These are phyloP conservation scores for Lepeophtheirus nordmannii DNA, from an alignment of 2,888 invertebrate species.

Conservation along the genomic window DNA sequence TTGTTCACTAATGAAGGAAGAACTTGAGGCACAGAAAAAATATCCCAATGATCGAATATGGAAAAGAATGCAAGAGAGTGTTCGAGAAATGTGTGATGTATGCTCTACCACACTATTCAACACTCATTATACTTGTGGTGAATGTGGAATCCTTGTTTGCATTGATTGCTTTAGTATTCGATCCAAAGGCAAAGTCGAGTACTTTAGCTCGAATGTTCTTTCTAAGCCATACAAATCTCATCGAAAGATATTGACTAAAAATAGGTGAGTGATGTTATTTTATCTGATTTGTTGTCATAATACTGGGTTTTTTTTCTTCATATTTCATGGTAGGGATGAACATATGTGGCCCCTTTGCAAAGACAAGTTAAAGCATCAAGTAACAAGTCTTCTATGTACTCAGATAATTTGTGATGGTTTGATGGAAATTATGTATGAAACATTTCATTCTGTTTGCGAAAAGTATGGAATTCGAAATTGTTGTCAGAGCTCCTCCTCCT, in stretches of 20 bases:
- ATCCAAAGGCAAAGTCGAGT: constrained; percentile 40
- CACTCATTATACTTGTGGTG: constrained; percentile 91
- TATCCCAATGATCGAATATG: constrained; percentile 58
- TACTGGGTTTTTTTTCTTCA: background rate
- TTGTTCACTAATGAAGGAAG: constrained; percentile 38
- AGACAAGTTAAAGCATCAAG: constrained; percentile 57
- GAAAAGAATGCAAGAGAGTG: constrained; percentile 88
- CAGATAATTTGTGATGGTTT: constrained; percentile 87
- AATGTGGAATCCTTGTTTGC: constrained; percentile 92
- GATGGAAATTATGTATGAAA: constrained; percentile 44
- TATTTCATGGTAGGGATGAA: constrained; percentile 47
- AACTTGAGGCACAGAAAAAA: constrained; percentile 39
- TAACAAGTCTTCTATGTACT: constrained; percentile 72
- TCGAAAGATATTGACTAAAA: background rate
- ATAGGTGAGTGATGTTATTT: background rate
- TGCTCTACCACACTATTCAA: constrained; percentile 95
- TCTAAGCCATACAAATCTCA: constrained; percentile 9
- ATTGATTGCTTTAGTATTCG: constrained; percentile 83
- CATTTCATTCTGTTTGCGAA: constrained; percentile 4
- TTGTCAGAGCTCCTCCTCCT: background rate
- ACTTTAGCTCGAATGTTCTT: background rate
- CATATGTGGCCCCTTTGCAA: constrained; percentile 77
- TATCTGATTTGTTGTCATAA: too few relatives aligned
- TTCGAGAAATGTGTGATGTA: constrained; percentile 92
- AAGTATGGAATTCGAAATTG: background rate